Percentiles rank a stretch among this genome's conserved stretches.
Evolutionary conservation across 2,888 invertebrate genomes (phyloP).

Genomic region (Labia minor): DNA sequence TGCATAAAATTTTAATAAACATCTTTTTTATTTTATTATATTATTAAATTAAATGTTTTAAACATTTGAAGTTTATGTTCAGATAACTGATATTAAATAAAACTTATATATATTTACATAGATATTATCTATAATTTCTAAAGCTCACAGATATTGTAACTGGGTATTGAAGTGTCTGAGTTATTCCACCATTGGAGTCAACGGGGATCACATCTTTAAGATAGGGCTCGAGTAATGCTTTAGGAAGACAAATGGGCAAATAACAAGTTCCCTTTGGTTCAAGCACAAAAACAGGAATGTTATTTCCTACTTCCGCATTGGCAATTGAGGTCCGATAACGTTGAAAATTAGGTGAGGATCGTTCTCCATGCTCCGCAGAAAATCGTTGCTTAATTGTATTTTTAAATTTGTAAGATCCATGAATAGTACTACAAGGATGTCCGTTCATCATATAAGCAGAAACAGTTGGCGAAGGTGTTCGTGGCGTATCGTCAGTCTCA

Average conservation of each 20-base stretch:
- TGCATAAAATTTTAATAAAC: no score
- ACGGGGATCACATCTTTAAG: background rate
- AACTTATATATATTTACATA: no score
- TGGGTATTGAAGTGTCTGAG: background rate
- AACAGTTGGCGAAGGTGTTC: background rate
- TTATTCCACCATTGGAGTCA: background rate
- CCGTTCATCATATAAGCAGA: background rate
- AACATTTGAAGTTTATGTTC: no score
- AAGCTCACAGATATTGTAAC: slow-evolving; percentile 1
- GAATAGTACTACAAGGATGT: background rate
- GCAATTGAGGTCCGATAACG: background rate
- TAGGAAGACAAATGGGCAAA: background rate
- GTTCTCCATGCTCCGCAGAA: slow-evolving; percentile 33
- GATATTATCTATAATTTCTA: background rate
- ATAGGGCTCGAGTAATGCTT: background rate
- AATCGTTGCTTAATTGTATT: slow-evolving; percentile 87
- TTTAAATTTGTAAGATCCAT: slow-evolving; percentile 70
- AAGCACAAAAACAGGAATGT: background rate
- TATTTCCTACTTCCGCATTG: background rate
- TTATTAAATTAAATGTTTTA: no score
- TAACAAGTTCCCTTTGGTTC: background rate
- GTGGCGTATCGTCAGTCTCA: background rate
- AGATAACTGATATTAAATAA: no score
- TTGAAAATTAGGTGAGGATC: background rate
- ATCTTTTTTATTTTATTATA: no score